Conservation (phyloP, 1,140 invertebrate species). For the Atta texana region DNA sequence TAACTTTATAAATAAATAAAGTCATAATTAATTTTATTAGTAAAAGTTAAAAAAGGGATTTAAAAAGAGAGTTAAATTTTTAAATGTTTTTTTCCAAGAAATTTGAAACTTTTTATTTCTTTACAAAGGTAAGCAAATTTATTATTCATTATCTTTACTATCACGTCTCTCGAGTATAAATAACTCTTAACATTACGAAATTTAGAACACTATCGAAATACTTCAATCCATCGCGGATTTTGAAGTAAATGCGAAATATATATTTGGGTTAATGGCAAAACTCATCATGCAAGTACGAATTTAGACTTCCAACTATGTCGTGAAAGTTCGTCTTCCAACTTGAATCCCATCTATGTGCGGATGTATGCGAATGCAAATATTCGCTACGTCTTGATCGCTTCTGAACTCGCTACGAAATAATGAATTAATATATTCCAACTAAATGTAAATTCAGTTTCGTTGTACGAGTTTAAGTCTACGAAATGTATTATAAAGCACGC, state of each 20-base stretch:
- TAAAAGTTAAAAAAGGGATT: not conserved
- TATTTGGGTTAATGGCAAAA: conserved; percentile 63
- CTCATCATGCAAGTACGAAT: conserved; percentile 52
- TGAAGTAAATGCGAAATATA: conserved; percentile 52
- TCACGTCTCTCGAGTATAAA: not conserved
- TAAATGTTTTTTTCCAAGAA: not conserved
- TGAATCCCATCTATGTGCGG: conserved; percentile 33
- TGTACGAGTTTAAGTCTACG: not conserved
- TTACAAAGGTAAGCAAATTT: not conserved
- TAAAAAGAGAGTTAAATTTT: not conserved
- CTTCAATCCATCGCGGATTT: conserved; percentile 23
- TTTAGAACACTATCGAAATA: conserved; percentile 8
- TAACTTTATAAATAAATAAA: not conserved
- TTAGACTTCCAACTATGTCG: conserved; percentile 53
- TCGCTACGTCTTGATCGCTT: conserved; percentile 38
- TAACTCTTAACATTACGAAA: conserved; percentile 21
- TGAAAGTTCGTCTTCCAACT: conserved; percentile 50
- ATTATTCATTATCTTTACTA: not conserved
- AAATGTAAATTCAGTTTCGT: conserved; percentile 29
- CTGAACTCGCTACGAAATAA: conserved; percentile 44
- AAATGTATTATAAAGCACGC: not conserved
- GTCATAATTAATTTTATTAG: not conserved
- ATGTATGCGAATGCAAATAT: conserved; percentile 54
- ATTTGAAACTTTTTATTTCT: not conserved
- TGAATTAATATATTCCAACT: conserved; percentile 37